These are phyloP conservation scores for Aleadryas rufinucha DNA, from an alignment of 2,113 vertebrate species.

Conservation along the genomic window DNA sequence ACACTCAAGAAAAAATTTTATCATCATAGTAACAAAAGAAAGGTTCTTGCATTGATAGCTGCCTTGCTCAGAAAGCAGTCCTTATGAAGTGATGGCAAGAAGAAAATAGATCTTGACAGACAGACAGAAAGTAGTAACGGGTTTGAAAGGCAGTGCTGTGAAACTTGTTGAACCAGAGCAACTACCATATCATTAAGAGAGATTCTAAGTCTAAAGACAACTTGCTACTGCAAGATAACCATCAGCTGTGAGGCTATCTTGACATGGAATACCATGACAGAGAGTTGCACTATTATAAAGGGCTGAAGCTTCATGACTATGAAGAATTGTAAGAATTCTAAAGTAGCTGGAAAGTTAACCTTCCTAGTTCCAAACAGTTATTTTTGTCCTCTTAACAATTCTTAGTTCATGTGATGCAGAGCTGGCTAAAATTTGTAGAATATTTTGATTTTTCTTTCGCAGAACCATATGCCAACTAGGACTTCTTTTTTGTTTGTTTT, in stretches of 20 bases:
- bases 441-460: not conserved
- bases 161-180: slow-evolving; percentile 16
- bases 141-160: slow-evolving; percentile 23
- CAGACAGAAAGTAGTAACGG: not conserved
- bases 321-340: not conserved
- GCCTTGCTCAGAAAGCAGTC: not conserved
- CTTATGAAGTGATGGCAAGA: not conserved
- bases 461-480: not conserved
- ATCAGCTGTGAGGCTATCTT: not conserved
- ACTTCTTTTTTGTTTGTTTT: not conserved
- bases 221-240: not conserved
- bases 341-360: not conserved
- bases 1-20: not conserved
- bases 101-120: slow-evolving; percentile 9
- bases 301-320: not conserved
- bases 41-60: not conserved
- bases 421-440: not conserved
- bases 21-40: not conserved
- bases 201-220: not conserved
- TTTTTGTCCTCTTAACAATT: not conserved
- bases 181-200: not conserved
- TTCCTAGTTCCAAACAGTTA: not conserved
- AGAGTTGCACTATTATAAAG: not conserved
- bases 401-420: not conserved
- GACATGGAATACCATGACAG: not conserved